Evolutionary conservation across 2,888 invertebrate genomes (phyloP).

Genomic region (Cheilosia variabilis): DNA sequence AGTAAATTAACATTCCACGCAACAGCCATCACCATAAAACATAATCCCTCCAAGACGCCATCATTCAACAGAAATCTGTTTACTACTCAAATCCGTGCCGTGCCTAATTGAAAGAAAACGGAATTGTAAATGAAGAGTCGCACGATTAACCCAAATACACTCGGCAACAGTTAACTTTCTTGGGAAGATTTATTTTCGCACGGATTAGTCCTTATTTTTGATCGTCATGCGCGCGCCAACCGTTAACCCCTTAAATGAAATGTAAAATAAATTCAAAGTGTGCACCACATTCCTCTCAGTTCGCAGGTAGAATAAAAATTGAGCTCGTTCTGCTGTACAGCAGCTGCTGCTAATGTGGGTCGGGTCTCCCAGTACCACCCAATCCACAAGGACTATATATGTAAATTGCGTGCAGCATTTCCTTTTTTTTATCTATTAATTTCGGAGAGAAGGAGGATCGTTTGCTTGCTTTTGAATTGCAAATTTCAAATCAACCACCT

Average conservation of each 20-base stretch:
- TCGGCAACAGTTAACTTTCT: conserved; percentile 21
- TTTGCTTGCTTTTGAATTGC: conserved; percentile 60
- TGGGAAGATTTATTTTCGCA: conserved; percentile 56
- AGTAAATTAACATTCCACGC: no score
- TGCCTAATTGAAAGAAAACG: conserved; percentile 58
- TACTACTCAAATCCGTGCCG: conserved; percentile 17
- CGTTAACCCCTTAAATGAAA: conserved; percentile 64
- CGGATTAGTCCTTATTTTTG: conserved; percentile 50
- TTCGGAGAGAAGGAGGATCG: conserved; percentile 17
- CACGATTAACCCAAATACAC: conserved; percentile 28
- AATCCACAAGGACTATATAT: conserved; percentile 45
- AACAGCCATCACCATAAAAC: no score
- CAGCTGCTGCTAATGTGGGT: conserved; percentile 34
- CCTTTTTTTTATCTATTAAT: background rate
- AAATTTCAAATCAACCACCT: conserved; percentile 59
- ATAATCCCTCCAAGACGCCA: no score
- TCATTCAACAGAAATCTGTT: no score
- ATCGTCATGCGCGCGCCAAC: conserved; percentile 37
- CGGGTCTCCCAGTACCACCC: conserved; percentile 4
- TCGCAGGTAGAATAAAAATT: conserved; percentile 46
- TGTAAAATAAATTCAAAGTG: conserved; percentile 69
- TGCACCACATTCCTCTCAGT: conserved; percentile 25
- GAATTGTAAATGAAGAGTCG: conserved; percentile 45
- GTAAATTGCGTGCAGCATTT: conserved; percentile 39
- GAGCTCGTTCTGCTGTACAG: conserved; percentile 25